Base-by-base conservation (phyloP, 1,140 invertebrate species). In the Drosophila varians region DNA sequence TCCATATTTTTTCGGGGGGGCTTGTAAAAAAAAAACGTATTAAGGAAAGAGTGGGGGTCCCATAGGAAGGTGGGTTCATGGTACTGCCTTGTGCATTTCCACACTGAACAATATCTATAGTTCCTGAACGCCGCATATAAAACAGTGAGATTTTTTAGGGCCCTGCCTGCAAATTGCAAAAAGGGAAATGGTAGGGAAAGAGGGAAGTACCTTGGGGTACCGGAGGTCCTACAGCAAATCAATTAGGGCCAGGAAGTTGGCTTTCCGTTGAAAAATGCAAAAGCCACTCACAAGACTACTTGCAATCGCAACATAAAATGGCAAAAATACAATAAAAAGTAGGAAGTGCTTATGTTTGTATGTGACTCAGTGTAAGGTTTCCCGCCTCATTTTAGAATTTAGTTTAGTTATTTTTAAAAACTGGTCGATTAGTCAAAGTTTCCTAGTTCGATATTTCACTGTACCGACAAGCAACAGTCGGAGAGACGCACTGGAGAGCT, bases 181-280 rank as follows among this genome's bases (percentile, higher is more conserved):
- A n/a, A n/a, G n/a, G n/a, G n/a, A n/a, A n/a, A n/a, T n/a, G n/a
- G n/a, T n/a, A n/a, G n/a, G n/a, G n/a, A n/a, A n/a, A n/a, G n/a
- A n/a, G n/a, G n/a, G n/a, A n/a, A n/a, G n/a, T n/a, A n/a, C n/a
- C n/a, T n/a, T n/a, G n/a, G 26, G 19, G 12, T 28, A 14, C 19
- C 21, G 25, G 54, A 28, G 52, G 38, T n/a, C 8, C 40, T 28
- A 2, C 43, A 47, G 40, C 18, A 58, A 70, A 65, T 46, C 68
- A 83, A 83, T 83, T 83, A 83, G 64, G 58, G 31, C 38, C 78
- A 77, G 78, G 78, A 83, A 83, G 74, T 83, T 46, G 26, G 40
- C 47, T 64, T 83, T 83, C 78, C 78, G 77, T 60, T 62, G 54
- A 16, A 42, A 58, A 47, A 19, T 76, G 51, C 36, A 31, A 52